Evolutionary conservation across 2,888 invertebrate genomes (phyloP).

Genomic region (Cyrtodaria siliqua): DNA sequence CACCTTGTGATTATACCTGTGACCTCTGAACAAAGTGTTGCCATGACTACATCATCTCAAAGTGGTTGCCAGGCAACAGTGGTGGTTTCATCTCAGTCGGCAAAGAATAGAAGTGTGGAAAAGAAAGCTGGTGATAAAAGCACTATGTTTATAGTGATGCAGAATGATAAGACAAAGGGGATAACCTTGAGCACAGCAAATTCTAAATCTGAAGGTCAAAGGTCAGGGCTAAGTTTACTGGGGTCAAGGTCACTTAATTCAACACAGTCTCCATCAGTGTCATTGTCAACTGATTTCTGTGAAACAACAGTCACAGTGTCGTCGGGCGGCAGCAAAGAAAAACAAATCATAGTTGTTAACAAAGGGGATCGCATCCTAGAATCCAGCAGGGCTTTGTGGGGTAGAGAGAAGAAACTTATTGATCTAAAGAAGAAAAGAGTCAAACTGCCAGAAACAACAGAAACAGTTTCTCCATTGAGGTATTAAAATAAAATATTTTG

Average conservation of each 20-base stretch:
- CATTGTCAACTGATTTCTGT: background rate
- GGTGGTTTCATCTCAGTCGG: constrained; percentile 2
- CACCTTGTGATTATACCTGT: constrained; percentile 62
- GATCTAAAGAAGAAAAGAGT: constrained; percentile 49
- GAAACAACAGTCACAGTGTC: constrained; percentile 49
- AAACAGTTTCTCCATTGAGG: constrained; percentile 48
- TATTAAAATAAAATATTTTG: constrained; percentile 17
- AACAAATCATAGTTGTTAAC: constrained; percentile 48
- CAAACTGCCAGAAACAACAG: constrained; percentile 22
- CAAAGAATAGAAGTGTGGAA: background rate
- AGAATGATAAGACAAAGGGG: constrained; percentile 33
- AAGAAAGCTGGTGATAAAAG: constrained; percentile 17
- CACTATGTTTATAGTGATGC: constrained; percentile 42
- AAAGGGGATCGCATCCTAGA: constrained; percentile 9
- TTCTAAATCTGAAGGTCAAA: constrained; percentile 18
- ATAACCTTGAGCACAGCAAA: background rate
- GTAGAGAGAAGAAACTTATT: constrained; percentile 49
- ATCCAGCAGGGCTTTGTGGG: background rate
- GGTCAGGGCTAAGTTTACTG: constrained; percentile 44
- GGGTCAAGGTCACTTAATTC: constrained; percentile 14
- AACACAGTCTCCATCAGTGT: background rate
- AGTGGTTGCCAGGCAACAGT: constrained; percentile 1
- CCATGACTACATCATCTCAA: constrained; percentile 26
- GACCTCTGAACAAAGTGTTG: constrained; percentile 33
- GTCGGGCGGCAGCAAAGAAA: constrained; percentile 35